Percentiles rank a stretch among this genome's conserved stretches.
Evolutionary conservation across 1,140 invertebrate species (phyloP).

Genomic region (Sipha flava): DNA sequence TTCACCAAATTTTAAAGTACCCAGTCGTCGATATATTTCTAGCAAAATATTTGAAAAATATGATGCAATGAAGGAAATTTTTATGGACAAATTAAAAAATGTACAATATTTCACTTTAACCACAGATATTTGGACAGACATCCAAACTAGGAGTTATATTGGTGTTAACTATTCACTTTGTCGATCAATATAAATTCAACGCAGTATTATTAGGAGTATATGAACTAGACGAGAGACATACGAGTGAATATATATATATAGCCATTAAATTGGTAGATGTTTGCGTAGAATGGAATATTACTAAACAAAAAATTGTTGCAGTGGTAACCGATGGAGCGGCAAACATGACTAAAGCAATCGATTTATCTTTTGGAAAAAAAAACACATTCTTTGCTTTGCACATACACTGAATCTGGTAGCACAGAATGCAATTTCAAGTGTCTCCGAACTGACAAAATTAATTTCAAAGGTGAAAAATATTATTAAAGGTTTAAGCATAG

Average conservation of each 20-base stretch:
- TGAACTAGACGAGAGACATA: neutral
- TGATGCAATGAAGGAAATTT: neutral
- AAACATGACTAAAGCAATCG: neutral
- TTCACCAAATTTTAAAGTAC: neutral
- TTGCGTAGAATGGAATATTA: neutral
- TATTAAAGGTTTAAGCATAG: slow-evolving; percentile 34
- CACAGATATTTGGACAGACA: neutral
- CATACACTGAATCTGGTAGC: neutral
- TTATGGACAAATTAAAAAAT: neutral
- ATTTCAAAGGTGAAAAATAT: slow-evolving; percentile 35
- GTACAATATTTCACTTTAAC: neutral
- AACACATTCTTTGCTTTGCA: neutral
- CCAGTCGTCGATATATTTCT: neutral
- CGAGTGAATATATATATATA: neutral
- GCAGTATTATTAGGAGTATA: neutral
- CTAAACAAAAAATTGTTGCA: neutral
- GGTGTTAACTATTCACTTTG: neutral
- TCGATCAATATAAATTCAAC: neutral
- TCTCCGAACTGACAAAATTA: neutral
- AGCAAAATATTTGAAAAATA: neutral
- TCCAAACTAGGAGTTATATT: neutral
- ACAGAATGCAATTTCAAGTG: neutral
- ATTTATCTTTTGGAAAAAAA: neutral
- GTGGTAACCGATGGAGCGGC: neutral
- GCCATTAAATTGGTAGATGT: neutral